Base-by-base conservation (phyloP, 2,888 invertebrate genomes). In the Osedax frankpressi region DNA sequence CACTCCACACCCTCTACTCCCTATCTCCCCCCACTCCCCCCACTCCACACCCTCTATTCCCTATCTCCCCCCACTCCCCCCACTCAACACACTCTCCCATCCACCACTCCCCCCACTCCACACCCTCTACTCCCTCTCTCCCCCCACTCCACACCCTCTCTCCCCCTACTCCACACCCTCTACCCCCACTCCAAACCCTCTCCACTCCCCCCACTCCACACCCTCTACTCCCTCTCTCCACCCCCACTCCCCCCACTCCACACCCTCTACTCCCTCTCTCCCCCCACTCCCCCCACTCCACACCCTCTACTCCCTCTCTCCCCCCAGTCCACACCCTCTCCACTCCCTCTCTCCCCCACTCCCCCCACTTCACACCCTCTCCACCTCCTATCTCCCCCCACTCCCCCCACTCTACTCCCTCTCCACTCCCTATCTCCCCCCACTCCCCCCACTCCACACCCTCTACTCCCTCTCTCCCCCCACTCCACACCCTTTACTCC, bases 371-470 rank as follows among this genome's bases (percentile, higher is more conserved):
- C n/a, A 28, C 70, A 25, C 3, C 28, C 26, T 26, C n/a, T 44
- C 6, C 6, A 19, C 19, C 19, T 6, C 44, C 6, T 19, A 19
- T 44, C 19, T 44, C 44, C 6, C 44, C 6, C 6, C 19, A 77
- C 79, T 2, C 78, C 88, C 85, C 88, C 92, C 72, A 90, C 92
- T 69, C 85, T 93, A 71, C 90, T 90, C 30, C 93, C 93, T 0
- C n/a, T n/a, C n/a, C n/a, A n/a, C n/a, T n/a, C n/a, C n/a, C n/a
- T n/a, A n/a, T n/a, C n/a, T n/a, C 19, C 26, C 26, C 19, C 28
- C 11, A 28, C 19, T 59, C 6, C 24, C 59, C 25, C 59, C 71
- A n/a, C 59, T 19, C 30, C n/a, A 28, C 28, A 27, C 28, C 70
- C 6, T 11, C 70, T 69, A 28, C 28, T 14, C 28, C 70, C 11